phyloP scores from a whole-genome alignment of 1,140 invertebrate species.

The Phymastichus coffea region DNA sequence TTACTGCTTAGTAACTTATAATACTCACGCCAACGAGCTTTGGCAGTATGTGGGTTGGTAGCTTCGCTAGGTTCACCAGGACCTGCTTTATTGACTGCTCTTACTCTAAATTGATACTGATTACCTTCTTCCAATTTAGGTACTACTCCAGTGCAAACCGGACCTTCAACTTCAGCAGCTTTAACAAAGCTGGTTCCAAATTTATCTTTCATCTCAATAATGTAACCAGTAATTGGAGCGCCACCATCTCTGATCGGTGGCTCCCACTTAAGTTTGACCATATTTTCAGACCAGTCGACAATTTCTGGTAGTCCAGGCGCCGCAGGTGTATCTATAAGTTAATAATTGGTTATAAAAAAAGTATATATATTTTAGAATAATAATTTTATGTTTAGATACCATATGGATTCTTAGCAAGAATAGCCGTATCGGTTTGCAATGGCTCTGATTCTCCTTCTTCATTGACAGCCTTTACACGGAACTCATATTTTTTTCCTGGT shows the following conservation, averaged over 20 bases:
- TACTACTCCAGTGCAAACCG: slow-evolving; percentile 78
- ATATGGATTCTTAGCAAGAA: slow-evolving; percentile 94
- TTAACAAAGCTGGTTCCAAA: slow-evolving; percentile 66
- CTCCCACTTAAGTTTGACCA: slow-evolving; percentile 95
- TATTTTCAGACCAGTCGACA: slow-evolving; percentile 89
- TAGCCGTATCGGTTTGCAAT: slow-evolving; percentile 81
- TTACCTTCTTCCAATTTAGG: slow-evolving; percentile 90
- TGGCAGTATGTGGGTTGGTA: slow-evolving; percentile 93
- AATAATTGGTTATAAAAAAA: too few species aligned
- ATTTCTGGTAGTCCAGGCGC: slow-evolving; percentile 92
- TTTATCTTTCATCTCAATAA: slow-evolving; percentile 86
- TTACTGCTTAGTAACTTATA: background rate
- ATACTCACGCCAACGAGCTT: slow-evolving; percentile 84
- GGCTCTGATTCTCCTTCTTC: slow-evolving; percentile 95
- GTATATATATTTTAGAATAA: slow-evolving; percentile 4
- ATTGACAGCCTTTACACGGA: slow-evolving; percentile 92
- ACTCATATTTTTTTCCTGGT: slow-evolving; percentile 91
- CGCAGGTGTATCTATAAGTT: slow-evolving; percentile 70
- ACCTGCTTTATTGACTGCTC: slow-evolving; percentile 95
- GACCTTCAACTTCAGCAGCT: slow-evolving; percentile 76
- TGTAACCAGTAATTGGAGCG: slow-evolving; percentile 91
- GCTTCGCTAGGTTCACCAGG: slow-evolving; percentile 92
- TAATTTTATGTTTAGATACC: slow-evolving; percentile 55
- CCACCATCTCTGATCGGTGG: slow-evolving; percentile 93
- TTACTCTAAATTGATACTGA: slow-evolving; percentile 92